These are phyloP conservation scores for Pagrus major DNA, from an alignment of 2,113 vertebrate species.

Conservation along the genomic window DNA sequence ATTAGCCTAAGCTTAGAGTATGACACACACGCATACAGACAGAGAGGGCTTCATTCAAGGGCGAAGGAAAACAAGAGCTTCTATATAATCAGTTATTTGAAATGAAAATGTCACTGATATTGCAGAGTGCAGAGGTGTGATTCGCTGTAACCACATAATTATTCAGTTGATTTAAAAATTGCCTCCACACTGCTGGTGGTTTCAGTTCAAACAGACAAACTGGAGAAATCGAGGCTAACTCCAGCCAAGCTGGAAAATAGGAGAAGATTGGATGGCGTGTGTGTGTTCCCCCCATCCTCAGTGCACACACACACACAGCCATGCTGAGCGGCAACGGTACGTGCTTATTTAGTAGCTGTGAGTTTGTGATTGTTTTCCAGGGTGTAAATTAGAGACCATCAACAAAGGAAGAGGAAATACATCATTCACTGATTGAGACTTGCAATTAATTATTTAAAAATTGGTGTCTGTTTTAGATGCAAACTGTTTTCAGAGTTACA, in stretches of 20 bases:
- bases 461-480: conserved; percentile 30
- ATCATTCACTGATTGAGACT: conserved; percentile 64
- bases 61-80: conserved; percentile 44
- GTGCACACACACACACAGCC: conserved; percentile 59
- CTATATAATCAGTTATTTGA: conserved; percentile 61
- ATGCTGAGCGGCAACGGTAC: conserved; percentile 68
- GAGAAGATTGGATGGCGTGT: conserved; percentile 52
- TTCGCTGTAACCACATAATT: conserved; percentile 67
- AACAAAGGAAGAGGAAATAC: conserved; percentile 68
- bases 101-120: conserved; percentile 76
- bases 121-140: conserved; percentile 63
- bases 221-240: conserved; percentile 70
- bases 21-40: conserved; percentile 11
- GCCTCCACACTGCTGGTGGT: conserved; percentile 62
- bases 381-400: conserved; percentile 78
- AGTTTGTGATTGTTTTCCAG: conserved; percentile 76
- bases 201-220: conserved; percentile 64
- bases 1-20: conserved; percentile 49
- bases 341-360: conserved; percentile 68
- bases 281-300: conserved; percentile 49
- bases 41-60: conserved; percentile 39
- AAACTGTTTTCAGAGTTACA: conserved; percentile 24
- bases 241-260: conserved; percentile 69
- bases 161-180: conserved; percentile 78
- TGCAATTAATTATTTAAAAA: conserved; percentile 46